Base-by-base conservation (phyloP, 2,113 vertebrate species). In the Entelurus aequoreus region DNA sequence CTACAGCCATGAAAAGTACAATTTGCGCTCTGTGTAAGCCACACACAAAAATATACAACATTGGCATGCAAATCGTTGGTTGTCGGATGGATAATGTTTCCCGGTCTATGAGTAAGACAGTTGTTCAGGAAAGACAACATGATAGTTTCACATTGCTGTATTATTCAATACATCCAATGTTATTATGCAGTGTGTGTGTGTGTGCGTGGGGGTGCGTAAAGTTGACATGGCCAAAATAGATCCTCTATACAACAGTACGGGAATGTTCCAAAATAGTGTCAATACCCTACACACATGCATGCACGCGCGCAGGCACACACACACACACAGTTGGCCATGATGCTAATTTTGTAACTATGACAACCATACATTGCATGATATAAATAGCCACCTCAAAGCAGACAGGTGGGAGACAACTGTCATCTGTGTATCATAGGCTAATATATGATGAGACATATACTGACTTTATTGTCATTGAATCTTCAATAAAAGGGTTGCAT, bases 301-400 rank as follows among this genome's bases (percentile, higher is more conserved):
- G 74, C 82, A 82, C 74, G 52, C 71, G 64, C 63, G 72, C 56
- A 75, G 72, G 73, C 83, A 81, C 69, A 70, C 69, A 64, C 68
- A 65, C 50, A 68, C 60, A 78, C 77, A 77, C 82, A 89, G 80
- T 81, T 77, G 74, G 64, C 68, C 78, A 57, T 13, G 4, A 56
- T 75, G 68, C 68, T 88, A 85, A 87, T 86, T 78, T 82, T 57
- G 72, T 82, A 70, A 62, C 84, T 65, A 85, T 84, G 81, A 80
- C 86, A 84, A 90, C 90, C 81, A 85, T 82, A 86, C 84, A 82
- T 84, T 67, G 44, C 76, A 71, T 77, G 88, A 86, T 62, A 86
- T 81, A 86, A 88, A 87, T 75, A 81, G 65, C 9, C 37, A 62
- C 40, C 46, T 56, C 13, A 50, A 57, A 8, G 11, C 54, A 28